Evolutionary conservation across 2,797 vertebrate genomes (phyloP).

Genomic region (Falco berigora): DNA sequence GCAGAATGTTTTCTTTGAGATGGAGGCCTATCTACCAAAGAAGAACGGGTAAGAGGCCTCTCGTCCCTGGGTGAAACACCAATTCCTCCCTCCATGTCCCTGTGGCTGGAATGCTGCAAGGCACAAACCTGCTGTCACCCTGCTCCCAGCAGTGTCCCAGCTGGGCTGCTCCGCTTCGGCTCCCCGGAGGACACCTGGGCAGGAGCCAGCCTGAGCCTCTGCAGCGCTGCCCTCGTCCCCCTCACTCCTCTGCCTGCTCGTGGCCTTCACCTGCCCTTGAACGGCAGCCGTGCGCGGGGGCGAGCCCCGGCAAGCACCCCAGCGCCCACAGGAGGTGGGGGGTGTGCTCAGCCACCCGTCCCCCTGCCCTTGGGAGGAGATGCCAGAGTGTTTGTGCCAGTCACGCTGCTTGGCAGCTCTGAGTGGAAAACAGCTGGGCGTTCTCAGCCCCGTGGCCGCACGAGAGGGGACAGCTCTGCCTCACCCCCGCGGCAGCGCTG

Average conservation of each 20-base stretch:
- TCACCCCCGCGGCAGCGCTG: background rate
- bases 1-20: slow-evolving; percentile 84
- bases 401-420: background rate
- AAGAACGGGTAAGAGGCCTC: slow-evolving; percentile 84
- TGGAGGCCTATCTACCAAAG: slow-evolving; percentile 94
- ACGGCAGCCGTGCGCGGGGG: rapidly evolving
- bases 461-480: background rate
- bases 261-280: background rate
- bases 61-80: background rate
- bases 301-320: background rate
- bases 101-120: background rate
- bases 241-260: background rate
- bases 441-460: background rate
- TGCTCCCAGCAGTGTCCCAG: background rate
- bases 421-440: background rate
- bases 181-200: background rate
- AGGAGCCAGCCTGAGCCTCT: background rate
- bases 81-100: background rate
- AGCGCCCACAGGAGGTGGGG: background rate
- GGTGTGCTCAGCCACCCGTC: rapidly evolving
- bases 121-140: background rate
- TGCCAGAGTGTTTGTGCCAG: background rate
- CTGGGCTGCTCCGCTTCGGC: background rate
- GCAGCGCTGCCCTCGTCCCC: background rate
- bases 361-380: background rate